Evolutionary conservation across 2,888 invertebrate genomes (phyloP), one percentile per base, ranked within the genome.

Genomic region (Caenorhabditis sulstoni): DNA sequence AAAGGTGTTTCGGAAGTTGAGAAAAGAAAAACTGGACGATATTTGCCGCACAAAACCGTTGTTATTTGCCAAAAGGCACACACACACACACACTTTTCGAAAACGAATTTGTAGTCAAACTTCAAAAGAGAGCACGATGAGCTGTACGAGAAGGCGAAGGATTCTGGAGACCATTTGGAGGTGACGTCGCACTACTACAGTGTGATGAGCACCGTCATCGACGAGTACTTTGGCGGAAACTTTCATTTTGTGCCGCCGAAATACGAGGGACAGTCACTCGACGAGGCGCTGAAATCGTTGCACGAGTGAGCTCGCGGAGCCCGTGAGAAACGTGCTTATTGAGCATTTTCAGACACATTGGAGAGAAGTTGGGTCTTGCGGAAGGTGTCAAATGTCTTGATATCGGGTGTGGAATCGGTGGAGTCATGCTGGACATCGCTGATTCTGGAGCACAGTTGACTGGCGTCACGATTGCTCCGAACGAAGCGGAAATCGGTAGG

Each of bases 141-240:
- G 18, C 83, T 89, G n/a, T 89, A 83, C 79, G 76, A 73, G 18
- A 81, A 87, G 50, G 89, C 89, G 11, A 81, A 85, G 55, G 55
- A 79, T 47, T 67, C 79, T 16, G 84, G 82, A 1, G 78, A 87
- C 59, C 86, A 89, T 77, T 70, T 82, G 50, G 78, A 78, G 41
- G 88, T 89, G 39, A 89, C 89, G 1, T 74, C 87, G 9, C 89
- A 89, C 76, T 89, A 89, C 79, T 89, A 89, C 57, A 87, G 87
- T 50, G 87, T 89, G 16, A 89, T 89, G 90, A 87, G 87, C 37
- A 84, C 79, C n/a, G 89, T 89, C 44, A 90, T 89, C 49, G 87
- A 90, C 41, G 82, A 88, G 44, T 90, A 89, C 70, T 89, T 89
- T 67, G 87, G 87, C 23, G 88, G 89, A 41, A 89, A 87, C 66